phyloP scores from a whole-genome alignment of 2,113 vertebrate species.

The Macrotis lagotis region DNA sequence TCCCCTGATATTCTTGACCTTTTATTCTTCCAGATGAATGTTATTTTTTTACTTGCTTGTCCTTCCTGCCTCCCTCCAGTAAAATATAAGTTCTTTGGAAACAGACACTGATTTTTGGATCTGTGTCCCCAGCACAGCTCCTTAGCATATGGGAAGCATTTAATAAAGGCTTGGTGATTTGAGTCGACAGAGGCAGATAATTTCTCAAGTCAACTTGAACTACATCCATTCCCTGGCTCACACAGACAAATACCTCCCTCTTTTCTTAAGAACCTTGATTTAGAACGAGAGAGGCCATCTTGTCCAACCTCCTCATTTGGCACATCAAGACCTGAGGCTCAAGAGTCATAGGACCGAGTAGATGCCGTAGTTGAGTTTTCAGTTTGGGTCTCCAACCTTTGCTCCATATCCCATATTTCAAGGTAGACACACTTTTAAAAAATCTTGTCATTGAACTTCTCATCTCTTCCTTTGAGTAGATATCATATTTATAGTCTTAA shows the following conservation, averaged over 20 bases:
- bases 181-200: not conserved
- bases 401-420: not conserved
- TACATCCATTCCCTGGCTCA: not conserved
- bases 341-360: not conserved
- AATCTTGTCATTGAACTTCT: not conserved
- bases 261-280: not conserved
- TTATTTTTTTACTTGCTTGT: not conserved
- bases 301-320: not conserved
- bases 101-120: not conserved
- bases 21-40: not conserved
- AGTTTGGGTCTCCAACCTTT: not conserved
- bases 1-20: not conserved
- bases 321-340: not conserved
- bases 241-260: not conserved
- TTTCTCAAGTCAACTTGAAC: not conserved
- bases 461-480: not conserved
- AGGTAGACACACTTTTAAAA: not conserved
- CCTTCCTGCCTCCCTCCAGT: not conserved
- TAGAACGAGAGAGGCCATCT: not conserved
- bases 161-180: not conserved
- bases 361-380: not conserved
- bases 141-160: not conserved
- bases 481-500: not conserved
- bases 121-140: not conserved
- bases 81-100: not conserved